Percentiles rank a stretch among this genome's conserved stretches.
Evolutionary conservation across 2,113 vertebrate species (phyloP).

Genomic region (Danio rerio): GRCz12tu NC_133183.1:29793501-29794000

Average conservation of each 20-base stretch:
- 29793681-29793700: conserved; percentile 22
- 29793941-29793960: no score
- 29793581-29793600: conserved; percentile 12
- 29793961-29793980: no score
- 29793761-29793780: neutral
- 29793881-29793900: neutral
- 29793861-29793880: neutral
- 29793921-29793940: no score
- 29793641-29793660: conserved; percentile 24
- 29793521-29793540: neutral
- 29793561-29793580: conserved; percentile 25
- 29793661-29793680: conserved; percentile 39
- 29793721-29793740: neutral
- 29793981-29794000: no score
- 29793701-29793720: neutral
- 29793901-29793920: neutral
- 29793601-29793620: conserved; percentile 9
- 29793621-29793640: conserved; percentile 33
- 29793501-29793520: conserved; percentile 6
- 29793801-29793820: neutral
- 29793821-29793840: neutral
- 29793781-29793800: neutral
- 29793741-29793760: neutral
- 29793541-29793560: conserved; percentile 4
- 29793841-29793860: neutral